Evolutionary conservation across 2,113 vertebrate species (phyloP).

Genomic region (Hippoglossus stenolepis): DNA sequence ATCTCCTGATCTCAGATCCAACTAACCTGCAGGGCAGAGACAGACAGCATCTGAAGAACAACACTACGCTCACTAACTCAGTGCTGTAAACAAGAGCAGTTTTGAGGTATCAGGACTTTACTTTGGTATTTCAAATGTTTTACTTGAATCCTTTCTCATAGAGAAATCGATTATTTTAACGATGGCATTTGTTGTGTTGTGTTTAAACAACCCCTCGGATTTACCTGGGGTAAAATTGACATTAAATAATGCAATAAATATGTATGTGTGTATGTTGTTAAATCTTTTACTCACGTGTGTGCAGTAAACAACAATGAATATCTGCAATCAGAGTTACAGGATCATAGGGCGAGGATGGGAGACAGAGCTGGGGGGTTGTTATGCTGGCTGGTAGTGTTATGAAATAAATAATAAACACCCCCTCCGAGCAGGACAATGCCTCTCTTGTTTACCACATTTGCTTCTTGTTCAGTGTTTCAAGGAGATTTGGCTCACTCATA

Average conservation of each 20-base stretch:
- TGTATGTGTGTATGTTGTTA: not conserved
- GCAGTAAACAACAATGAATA: not conserved
- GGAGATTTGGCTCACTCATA: slow-evolving; percentile 15
- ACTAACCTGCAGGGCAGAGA: not conserved
- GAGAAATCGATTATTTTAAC: not conserved
- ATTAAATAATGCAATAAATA: not conserved
- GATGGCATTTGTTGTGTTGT: not conserved
- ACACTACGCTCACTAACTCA: not conserved
- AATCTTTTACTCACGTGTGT: not conserved
- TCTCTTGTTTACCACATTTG: slow-evolving; percentile 40
- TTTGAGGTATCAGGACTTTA: not conserved
- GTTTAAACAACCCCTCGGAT: not conserved
- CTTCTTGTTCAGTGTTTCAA: slow-evolving; percentile 27
- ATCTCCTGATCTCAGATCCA: not conserved
- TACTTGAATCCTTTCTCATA: not conserved
- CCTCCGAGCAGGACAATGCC: slow-evolving; percentile 32
- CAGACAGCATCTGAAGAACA: not conserved
- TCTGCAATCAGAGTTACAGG: slow-evolving; percentile 7
- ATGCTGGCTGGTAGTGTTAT: slow-evolving; percentile 19
- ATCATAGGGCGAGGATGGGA: slow-evolving; percentile 8
- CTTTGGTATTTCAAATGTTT: not conserved
- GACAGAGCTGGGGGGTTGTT: not conserved
- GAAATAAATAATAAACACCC: slow-evolving; percentile 28
- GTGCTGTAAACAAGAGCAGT: not conserved
- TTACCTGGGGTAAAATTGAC: too few species aligned